Evolutionary conservation across 2,113 vertebrate species (phyloP).

Genomic region (Channa maculata): DNA sequence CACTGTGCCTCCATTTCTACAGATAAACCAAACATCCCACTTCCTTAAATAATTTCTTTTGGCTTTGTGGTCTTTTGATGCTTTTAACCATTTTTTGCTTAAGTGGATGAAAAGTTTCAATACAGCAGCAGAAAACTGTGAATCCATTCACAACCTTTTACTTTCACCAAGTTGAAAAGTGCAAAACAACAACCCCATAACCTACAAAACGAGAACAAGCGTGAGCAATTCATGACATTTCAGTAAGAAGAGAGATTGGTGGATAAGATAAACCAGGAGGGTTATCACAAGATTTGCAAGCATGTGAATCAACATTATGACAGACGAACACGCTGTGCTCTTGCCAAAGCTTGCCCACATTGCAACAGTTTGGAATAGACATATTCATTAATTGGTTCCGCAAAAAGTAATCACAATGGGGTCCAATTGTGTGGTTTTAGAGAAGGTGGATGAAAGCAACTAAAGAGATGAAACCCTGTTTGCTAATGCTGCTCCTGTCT

Average conservation of each 20-base stretch:
- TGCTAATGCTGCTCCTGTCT: slow-evolving; percentile 73
- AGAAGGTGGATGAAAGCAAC: slow-evolving; percentile 40
- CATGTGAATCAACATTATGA: slow-evolving; percentile 31
- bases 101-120: too few species aligned
- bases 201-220: neutral
- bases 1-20: too few species aligned
- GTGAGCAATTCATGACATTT: slow-evolving; percentile 9
- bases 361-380: slow-evolving; percentile 29
- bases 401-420: slow-evolving; percentile 12
- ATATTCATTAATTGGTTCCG: slow-evolving; percentile 32
- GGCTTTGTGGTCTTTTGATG: too few species aligned
- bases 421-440: slow-evolving; percentile 42
- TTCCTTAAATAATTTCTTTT: too few species aligned
- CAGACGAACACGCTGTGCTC: slow-evolving; percentile 27
- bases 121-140: too few species aligned
- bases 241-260: slow-evolving; percentile 11
- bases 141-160: neutral
- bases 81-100: too few species aligned
- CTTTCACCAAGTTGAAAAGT: neutral
- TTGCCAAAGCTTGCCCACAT: slow-evolving; percentile 13
- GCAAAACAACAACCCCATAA: slow-evolving; percentile 12
- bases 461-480: slow-evolving; percentile 68
- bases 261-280: slow-evolving; percentile 25
- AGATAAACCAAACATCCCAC: too few species aligned
- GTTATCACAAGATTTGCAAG: slow-evolving; percentile 30